Conservation (phyloP, 2,797 vertebrate species). For the Anabacerthia variegaticeps region DNA sequence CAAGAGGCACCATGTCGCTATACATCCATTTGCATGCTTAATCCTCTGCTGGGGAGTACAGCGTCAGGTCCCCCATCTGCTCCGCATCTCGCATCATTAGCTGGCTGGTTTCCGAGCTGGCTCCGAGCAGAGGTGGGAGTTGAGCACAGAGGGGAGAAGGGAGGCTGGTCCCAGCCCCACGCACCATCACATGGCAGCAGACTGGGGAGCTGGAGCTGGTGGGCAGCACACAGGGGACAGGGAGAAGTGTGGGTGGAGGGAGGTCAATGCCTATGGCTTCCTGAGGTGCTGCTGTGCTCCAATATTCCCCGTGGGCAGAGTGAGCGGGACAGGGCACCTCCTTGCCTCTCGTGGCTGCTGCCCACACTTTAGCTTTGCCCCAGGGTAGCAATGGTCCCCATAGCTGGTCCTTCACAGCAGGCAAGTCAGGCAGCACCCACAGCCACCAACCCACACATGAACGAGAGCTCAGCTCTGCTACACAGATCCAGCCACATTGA, state of each 20-base stretch:
- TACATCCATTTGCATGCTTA: slow-evolving; percentile 49
- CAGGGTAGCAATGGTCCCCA: background rate
- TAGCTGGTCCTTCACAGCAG: rapidly evolving
- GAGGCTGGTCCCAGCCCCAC: background rate
- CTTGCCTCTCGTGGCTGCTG: rapidly evolving
- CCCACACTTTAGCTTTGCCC: background rate
- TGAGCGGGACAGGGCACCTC: background rate
- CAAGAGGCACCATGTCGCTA: slow-evolving; percentile 3
- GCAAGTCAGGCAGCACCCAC: background rate
- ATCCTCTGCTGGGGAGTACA: slow-evolving; percentile 44
- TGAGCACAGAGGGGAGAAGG: background rate
- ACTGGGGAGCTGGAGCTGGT: background rate
- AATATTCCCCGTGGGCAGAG: background rate
- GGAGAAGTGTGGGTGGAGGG: too few species aligned
- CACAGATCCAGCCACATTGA: background rate
- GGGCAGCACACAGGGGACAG: rapidly evolving
- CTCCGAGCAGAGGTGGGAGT: slow-evolving; percentile 53
- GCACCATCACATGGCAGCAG: background rate
- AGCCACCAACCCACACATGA: rapidly evolving
- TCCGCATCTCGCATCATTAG: slow-evolving; percentile 58
- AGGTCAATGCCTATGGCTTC: rapidly evolving
- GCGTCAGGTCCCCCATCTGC: slow-evolving; percentile 67
- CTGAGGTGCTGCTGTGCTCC: background rate
- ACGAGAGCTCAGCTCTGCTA: background rate
- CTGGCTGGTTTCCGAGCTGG: slow-evolving; percentile 59